Conservation (phyloP, 1,140 invertebrate species). For the Prorops nasuta region DNA sequence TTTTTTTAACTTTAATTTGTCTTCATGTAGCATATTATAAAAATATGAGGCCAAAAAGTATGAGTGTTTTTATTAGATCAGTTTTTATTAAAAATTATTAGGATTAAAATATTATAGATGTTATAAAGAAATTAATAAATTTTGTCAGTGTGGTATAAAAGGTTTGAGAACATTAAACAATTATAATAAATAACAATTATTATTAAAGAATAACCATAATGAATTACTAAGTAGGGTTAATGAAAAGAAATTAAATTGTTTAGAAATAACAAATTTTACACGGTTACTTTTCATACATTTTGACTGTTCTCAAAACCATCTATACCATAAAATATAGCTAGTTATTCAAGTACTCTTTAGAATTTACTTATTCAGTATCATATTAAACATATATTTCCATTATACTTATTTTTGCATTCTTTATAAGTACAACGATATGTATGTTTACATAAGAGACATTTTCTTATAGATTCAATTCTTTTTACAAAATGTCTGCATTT, state of each 20-base stretch:
- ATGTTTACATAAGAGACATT: neutral
- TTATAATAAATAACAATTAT: conserved; percentile 1
- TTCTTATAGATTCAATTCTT: conserved; percentile 9
- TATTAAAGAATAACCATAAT: neutral
- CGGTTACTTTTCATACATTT: conserved; percentile 18
- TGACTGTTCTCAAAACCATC: conserved; percentile 26
- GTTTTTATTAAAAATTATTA: conserved; percentile 44
- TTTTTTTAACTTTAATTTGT: neutral
- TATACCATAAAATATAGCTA: conserved; percentile 35
- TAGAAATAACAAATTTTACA: conserved; percentile 13
- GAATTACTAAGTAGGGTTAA: neutral
- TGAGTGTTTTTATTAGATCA: conserved; percentile 46
- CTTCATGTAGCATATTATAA: conserved; percentile 34
- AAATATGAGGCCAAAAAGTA: conserved; percentile 48
- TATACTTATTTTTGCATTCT: conserved; percentile 36
- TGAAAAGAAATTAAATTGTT: conserved; percentile 7
- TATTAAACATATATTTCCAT: conserved; percentile 45
- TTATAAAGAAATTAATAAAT: conserved; percentile 38
- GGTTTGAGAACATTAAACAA: conserved; percentile 15
- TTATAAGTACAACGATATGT: conserved; percentile 29
- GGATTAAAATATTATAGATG: conserved; percentile 42
- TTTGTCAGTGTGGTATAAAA: conserved; percentile 31
- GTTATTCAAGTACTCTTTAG: conserved; percentile 47
- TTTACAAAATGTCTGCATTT: conserved; percentile 4
- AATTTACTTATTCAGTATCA: conserved; percentile 49